Base-by-base conservation (phyloP, 2,113 vertebrate species). In the Ramphastos sulfuratus region DNA sequence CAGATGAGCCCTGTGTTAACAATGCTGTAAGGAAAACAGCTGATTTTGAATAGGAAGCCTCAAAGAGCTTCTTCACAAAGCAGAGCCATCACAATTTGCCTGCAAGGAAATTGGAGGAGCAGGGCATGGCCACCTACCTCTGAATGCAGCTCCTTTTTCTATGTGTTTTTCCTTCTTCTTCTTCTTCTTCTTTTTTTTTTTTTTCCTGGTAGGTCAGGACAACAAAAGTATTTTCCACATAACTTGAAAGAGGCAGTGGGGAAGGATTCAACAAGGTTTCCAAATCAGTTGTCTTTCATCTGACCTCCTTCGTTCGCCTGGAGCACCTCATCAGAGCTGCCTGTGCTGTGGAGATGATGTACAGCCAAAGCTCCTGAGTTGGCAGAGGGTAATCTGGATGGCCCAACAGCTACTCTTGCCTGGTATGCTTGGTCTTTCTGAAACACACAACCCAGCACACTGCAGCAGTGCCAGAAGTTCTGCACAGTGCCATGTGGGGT, bases 221-320 rank as follows among this genome's bases (percentile, higher is more conserved):
- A 89, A 95, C 90, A 94, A 93, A 96, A 97, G 72, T 85, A 92
- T 94, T 96, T 97, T 97, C 90, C 92, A 95, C 96, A 94, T 96
- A 94, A 77, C 73, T 97, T 97, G 97, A 97, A 96, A 92, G 85
- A 97, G 97, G 97, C 96, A 97, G 93, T 13, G 39, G 67, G 88
- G 92, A 97, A 90, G 95, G 98, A 98, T 96, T 95, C 52, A 72
- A 91, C 89, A 97, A 96, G 97, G 97, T 96, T 93, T 98, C 97
- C 95, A 85, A 95, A 95, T 93, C 31, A 44, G 83, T 58, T 71
- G 37, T 52, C 28, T 84, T 96, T 97, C 81, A 87, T 92, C 94
- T 95, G 72, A 82, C 64, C 17, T 74, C 73, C 73, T 86, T 90
- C 65, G 54, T 81, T 94, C 85, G 59, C 91, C 85, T 93, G 91